Base-by-base conservation (phyloP, 1,140 invertebrate genomes). In the Ceratitis capitata region DNA sequence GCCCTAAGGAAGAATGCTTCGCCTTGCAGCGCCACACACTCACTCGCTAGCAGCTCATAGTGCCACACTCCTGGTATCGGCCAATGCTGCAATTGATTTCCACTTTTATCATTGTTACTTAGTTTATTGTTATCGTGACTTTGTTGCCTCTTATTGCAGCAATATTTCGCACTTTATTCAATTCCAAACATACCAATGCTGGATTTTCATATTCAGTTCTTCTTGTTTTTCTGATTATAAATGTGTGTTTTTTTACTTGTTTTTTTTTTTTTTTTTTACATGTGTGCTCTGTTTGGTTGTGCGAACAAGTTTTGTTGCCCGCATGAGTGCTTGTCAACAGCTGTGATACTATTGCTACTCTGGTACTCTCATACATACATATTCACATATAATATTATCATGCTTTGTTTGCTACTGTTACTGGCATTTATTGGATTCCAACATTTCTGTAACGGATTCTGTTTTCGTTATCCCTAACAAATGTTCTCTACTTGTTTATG, bases 371-470 rank as follows among this genome's bases (percentile, higher is more conserved):
- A n/a, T n/a, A n/a, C n/a, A n/a, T n/a, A n/a, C n/a, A n/a, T n/a
- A n/a, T n/a, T n/a, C n/a, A n/a, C n/a, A n/a, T n/a, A n/a, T 78
- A 19, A 10, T 78, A 45, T 78, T 78, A 26, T 39, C n/a, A 78
- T 45, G 39, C 39, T 42, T 74, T 78, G 39, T 16, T 23, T 39
- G 16, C 16, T 39, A 78, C 1, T 78, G 69, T 26, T 42, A n/a
- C 39, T 45, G 69, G 45, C 69, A 78, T 78, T 78, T 78, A 78
- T 78, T 78, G 39, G 69, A 78, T 78, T 42, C 45, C 19, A 78
- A 78, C 69, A 78, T 78, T 78, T 78, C 45, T 78, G 69, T 78
- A 45, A 78, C 69, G 69, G n/a, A 78, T 78, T 78, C 69, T 78
- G 69, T 78, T 78, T 47, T 23, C 69, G 69, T 78, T 78, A 78